A percentile compares a stretch with the other conserved stretches of the same genome.
These are phyloP conservation scores for Excalfactoria chinensis DNA, from an alignment of 2,113 vertebrate genomes.

Conservation along the genomic window DNA sequence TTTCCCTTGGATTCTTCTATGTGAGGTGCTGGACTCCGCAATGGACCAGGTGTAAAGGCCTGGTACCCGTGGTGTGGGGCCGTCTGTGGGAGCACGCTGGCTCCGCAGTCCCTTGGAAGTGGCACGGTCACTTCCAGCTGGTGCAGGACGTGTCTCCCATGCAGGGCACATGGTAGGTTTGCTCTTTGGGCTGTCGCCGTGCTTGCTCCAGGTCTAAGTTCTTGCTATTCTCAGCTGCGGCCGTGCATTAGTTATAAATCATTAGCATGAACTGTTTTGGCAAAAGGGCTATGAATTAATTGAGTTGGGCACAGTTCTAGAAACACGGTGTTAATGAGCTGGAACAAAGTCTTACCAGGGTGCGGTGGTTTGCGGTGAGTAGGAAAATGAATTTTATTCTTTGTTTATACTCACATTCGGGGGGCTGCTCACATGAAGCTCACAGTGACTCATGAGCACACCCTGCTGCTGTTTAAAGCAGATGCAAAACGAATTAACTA, in stretches of 20 bases:
- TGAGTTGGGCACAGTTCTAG: conserved; percentile 7
- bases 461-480: conserved; percentile 5
- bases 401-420: not conserved
- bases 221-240: not conserved
- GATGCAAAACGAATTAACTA: not conserved
- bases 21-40: not conserved
- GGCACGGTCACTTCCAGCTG: not conserved
- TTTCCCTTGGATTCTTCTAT: not conserved
- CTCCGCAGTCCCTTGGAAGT: not conserved
- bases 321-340: conserved; percentile 46
- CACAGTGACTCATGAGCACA: conserved; percentile 38
- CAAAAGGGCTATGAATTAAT: conserved; percentile 9
- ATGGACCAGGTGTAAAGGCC: not conserved
- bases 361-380: not conserved
- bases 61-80: not conserved
- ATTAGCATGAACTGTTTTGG: not conserved
- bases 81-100: fast-evolving
- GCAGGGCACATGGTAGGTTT: not conserved
- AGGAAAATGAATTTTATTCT: not conserved
- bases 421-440: not conserved
- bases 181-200: not conserved
- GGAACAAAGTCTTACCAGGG: conserved; percentile 27
- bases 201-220: not conserved
- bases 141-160: not conserved
- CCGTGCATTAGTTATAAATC: fast-evolving